These are phyloP conservation scores for Neomicropteryx cornuta DNA, from an alignment of 1,140 invertebrate species.

Conservation along the genomic window DNA sequence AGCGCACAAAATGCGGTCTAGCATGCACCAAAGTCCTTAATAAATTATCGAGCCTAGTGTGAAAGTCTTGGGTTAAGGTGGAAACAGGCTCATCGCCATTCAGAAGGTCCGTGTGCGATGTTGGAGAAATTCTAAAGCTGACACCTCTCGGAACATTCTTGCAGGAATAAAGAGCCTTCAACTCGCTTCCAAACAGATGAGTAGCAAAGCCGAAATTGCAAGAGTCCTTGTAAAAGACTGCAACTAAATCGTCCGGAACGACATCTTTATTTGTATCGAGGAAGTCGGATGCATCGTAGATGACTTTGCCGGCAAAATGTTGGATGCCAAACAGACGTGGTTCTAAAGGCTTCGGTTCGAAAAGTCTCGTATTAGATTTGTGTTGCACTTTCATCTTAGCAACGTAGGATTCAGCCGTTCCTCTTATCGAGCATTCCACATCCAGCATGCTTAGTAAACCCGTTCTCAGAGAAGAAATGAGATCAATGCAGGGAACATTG, in stretches of 20 bases:
- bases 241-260: constrained; percentile 82
- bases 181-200: constrained; percentile 84
- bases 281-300: constrained; percentile 84
- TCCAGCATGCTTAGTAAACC: constrained; percentile 86
- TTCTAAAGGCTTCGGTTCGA: constrained; percentile 63
- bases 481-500: constrained; percentile 91
- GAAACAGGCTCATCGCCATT: constrained; percentile 83
- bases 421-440: constrained; percentile 81
- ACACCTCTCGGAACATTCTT: constrained; percentile 74
- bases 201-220: constrained; percentile 94
- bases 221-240: constrained; percentile 84
- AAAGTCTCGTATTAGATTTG: constrained; percentile 44
- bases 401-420: constrained; percentile 79
- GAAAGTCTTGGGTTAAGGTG: constrained; percentile 89
- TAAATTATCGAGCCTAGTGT: constrained; percentile 84
- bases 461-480: constrained; percentile 85
- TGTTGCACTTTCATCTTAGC: constrained; percentile 79
- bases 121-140: constrained; percentile 84
- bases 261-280: constrained; percentile 86
- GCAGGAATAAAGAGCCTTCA: constrained; percentile 74
- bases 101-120: constrained; percentile 73
- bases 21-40: constrained; percentile 84
- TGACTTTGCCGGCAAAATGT: constrained; percentile 82
- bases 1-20: constrained; percentile 86
- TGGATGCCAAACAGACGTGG: constrained; percentile 80